A percentile compares a stretch with the other conserved stretches of the same genome.
phyloP scores from a whole-genome alignment of 2,797 vertebrate species.

The Petrocephalus sullivani region DNA sequence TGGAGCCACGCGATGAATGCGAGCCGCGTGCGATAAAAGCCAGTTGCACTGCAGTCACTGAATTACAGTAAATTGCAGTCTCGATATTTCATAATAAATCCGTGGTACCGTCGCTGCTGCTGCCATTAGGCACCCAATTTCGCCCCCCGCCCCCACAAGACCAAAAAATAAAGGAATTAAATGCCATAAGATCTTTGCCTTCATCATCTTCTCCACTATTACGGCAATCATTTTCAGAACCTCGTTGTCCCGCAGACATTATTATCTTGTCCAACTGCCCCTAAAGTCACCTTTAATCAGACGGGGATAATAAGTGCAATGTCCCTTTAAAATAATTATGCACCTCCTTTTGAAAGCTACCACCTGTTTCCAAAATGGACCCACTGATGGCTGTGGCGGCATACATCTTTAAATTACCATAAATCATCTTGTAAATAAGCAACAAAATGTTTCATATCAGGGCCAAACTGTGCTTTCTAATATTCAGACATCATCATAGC shows the following conservation, averaged over 20 bases:
- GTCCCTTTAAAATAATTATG: not conserved
- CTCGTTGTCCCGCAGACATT: not conserved
- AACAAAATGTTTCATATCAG: not conserved
- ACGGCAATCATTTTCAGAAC: not conserved
- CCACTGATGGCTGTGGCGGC: not conserved
- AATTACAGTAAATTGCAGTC: not conserved
- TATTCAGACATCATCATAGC: not conserved
- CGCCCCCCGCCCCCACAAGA: not conserved
- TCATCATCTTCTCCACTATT: not conserved
- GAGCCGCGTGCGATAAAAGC: not conserved
- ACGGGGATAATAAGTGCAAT: not conserved
- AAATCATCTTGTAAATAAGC: constrained; percentile 5
- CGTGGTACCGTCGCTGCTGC: not conserved
- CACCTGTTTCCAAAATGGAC: not conserved
- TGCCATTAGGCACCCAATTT: not conserved
- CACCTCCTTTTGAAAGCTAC: not conserved
- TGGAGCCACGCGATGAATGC: not conserved
- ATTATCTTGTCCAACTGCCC: not conserved
- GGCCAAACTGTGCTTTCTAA: not conserved
- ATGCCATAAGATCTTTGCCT: not conserved
- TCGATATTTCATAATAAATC: not conserved
- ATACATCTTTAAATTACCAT: not conserved
- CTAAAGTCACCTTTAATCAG: constrained; percentile 5
- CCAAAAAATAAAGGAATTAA: not conserved
- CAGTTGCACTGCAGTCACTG: not conserved